Evolutionary conservation across 2,888 invertebrate genomes (phyloP).

Genomic region (Mythimna ferrago): DNA sequence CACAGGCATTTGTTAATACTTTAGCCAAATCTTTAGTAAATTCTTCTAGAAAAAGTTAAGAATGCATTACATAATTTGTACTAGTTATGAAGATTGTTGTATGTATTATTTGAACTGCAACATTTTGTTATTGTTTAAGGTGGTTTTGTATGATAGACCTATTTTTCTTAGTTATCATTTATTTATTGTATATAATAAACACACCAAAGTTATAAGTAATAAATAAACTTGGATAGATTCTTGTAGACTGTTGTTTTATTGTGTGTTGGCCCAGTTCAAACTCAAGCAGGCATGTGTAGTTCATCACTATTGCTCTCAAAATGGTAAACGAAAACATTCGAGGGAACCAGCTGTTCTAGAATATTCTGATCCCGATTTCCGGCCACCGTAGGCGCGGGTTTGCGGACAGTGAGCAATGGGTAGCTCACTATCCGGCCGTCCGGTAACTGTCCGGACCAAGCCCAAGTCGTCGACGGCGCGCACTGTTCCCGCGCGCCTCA

Average conservation of each 20-base stretch:
- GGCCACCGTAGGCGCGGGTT: no score
- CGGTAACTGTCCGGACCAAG: no score
- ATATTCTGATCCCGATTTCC: no score
- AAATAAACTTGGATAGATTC: slow-evolving; percentile 88
- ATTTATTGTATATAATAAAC: slow-evolving; percentile 89
- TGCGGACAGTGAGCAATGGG: no score
- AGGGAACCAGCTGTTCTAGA: no score
- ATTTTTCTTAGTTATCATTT: slow-evolving; percentile 82
- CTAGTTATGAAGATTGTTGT: slow-evolving; percentile 68
- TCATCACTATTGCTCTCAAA: no score
- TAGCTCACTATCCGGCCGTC: no score
- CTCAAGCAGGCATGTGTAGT: no score
- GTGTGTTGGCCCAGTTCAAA: slow-evolving; percentile 8
- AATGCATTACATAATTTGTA: slow-evolving; percentile 57
- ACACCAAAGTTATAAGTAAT: slow-evolving; percentile 90
- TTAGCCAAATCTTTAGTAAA: slow-evolving; percentile 78
- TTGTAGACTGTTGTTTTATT: slow-evolving; percentile 82
- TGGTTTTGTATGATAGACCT: slow-evolving; percentile 82
- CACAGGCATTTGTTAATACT: slow-evolving; percentile 69
- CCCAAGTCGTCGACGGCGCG: no score
- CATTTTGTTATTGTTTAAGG: slow-evolving; percentile 74
- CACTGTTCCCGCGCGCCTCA: no score
- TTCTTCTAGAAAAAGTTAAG: slow-evolving; percentile 65
- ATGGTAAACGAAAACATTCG: no score
- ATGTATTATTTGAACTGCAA: slow-evolving; percentile 69